A percentile compares a stretch with the other conserved stretches of the same genome.
phyloP scores from a whole-genome alignment of 2,797 vertebrate species.

The Trachops cirrhosus region DNA sequence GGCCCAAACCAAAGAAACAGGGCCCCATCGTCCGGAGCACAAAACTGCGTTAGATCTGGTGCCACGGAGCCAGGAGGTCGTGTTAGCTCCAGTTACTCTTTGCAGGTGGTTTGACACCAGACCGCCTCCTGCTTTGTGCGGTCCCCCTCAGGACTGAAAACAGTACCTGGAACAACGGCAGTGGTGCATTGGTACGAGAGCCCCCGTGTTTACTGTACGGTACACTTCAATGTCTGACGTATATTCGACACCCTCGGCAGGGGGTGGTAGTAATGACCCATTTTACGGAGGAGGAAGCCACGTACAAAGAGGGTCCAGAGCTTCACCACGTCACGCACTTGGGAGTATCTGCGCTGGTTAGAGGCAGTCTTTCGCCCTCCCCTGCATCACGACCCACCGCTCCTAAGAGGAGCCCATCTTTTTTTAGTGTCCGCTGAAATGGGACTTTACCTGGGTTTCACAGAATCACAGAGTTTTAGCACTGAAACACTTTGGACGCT shows the following conservation, averaged over 20 bases:
- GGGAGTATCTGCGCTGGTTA: not conserved
- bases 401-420: not conserved
- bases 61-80: not conserved
- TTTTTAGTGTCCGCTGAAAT: not conserved
- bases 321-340: not conserved
- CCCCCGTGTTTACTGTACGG: not conserved
- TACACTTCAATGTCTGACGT: not conserved
- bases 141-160: not conserved
- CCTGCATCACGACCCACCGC: not conserved
- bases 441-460: not conserved
- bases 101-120: not conserved
- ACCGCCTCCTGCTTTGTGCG: not conserved
- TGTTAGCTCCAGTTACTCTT: not conserved
- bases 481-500: not conserved
- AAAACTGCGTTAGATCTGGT: rapidly evolving
- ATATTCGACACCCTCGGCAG: not conserved
- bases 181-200: too few relatives aligned
- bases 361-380: not conserved
- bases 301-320: not conserved
- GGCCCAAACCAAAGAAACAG: not conserved
- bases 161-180: not conserved
- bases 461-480: not conserved
- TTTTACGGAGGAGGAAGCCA: not conserved
- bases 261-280: not conserved
- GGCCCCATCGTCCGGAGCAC: not conserved